These are phyloP conservation scores for Scarus forsteni DNA, from an alignment of 2,797 vertebrate genomes.

Conservation along the genomic window DNA sequence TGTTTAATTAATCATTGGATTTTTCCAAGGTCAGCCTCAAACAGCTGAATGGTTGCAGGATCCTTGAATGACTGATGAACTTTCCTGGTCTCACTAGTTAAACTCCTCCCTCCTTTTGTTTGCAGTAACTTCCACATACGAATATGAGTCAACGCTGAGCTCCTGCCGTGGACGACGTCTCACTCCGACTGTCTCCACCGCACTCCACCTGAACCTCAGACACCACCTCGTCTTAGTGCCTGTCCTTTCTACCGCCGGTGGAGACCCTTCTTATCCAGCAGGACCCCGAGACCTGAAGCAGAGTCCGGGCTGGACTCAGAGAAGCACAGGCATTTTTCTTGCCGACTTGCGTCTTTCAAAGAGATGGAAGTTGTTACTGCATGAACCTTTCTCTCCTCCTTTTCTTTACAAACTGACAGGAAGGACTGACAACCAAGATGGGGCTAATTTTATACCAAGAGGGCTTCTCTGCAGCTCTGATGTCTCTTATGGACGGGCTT, in stretches of 20 bases:
- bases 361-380: conserved; percentile 29
- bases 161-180: conserved; percentile 38
- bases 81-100: neutral
- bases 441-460: conserved; percentile 49
- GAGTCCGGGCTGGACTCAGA: conserved; percentile 37
- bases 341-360: conserved; percentile 17
- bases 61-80: too few species aligned
- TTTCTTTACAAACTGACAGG: neutral
- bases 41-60: too few species aligned
- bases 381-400: conserved; percentile 33
- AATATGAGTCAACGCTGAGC: conserved; percentile 85
- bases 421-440: neutral
- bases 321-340: conserved; percentile 40
- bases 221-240: conserved; percentile 69
- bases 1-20: too few species aligned
- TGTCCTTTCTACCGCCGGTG: conserved; percentile 53
- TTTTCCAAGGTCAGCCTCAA: too few species aligned
- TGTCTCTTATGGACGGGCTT: conserved; percentile 5
- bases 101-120: neutral
- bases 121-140: conserved; percentile 96
- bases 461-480: conserved; percentile 19
- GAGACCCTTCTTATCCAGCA: conserved; percentile 30
- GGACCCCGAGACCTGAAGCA: conserved; percentile 25
- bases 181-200: conserved; percentile 12
- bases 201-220: conserved; percentile 34